These are phyloP conservation scores for Apomyelois bistriatella DNA, from an alignment of 2,888 invertebrate genomes.

Conservation along the genomic window DNA sequence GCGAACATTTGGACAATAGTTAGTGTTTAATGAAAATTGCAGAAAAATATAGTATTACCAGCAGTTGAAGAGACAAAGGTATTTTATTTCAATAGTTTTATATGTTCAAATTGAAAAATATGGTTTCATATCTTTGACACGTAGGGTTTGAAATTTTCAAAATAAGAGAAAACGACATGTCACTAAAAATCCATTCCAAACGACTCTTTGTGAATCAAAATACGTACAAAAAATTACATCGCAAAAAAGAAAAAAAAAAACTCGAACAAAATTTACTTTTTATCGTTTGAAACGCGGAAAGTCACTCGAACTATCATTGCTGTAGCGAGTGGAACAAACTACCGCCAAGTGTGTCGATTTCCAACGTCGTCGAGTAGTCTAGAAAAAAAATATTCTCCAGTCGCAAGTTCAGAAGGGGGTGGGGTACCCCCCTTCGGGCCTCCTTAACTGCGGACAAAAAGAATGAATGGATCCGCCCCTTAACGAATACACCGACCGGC, in stretches of 20 bases:
- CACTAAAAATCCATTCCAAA: neutral
- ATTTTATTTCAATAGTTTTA: no score
- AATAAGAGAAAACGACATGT: no score
- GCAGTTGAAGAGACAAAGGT: no score
- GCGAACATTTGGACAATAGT: no score
- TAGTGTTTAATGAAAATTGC: no score
- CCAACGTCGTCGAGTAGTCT: constrained; percentile 70
- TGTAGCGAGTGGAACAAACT: constrained; percentile 68
- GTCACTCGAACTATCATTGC: constrained; percentile 74
- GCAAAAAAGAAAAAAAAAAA: constrained; percentile 26
- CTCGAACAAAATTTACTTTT: constrained; percentile 46
- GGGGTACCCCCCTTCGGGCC: constrained; percentile 58
- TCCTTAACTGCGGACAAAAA: constrained; percentile 80
- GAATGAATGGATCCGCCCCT: constrained; percentile 80
- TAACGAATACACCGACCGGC: constrained; percentile 80
- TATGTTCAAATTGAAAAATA: no score
- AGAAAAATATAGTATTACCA: no score
- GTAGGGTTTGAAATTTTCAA: no score
- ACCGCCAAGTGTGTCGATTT: constrained; percentile 78
- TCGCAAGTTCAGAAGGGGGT: constrained; percentile 65
- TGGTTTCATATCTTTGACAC: no score
- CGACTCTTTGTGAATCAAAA: neutral
- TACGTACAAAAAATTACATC: constrained; percentile 1
- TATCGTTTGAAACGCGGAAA: constrained; percentile 48
- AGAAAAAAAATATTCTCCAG: constrained; percentile 77